Percentiles rank a stretch among this genome's conserved stretches.
Conservation (phyloP, 1,140 invertebrate species). For the Carposina sasakii region DNA sequence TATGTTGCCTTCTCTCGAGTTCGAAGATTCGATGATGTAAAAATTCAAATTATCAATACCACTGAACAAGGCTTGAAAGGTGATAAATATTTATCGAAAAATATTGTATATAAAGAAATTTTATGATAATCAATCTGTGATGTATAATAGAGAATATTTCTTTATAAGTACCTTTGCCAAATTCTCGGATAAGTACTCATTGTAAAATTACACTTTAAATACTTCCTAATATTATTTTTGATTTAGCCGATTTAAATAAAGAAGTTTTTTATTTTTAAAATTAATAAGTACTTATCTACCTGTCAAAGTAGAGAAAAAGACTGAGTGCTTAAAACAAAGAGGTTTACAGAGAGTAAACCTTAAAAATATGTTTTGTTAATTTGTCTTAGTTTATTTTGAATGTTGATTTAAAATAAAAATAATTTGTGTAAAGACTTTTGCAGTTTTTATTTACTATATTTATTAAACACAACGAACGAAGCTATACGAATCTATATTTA, state of each 20-base stretch:
- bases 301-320: no score
- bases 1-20: conserved; percentile 30
- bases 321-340: no score
- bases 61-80: conserved; percentile 26
- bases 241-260: no score
- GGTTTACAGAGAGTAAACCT: no score
- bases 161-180: no score
- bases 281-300: no score
- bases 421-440: conserved; percentile 16
- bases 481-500: conserved; percentile 9
- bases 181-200: no score
- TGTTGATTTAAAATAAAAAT: conserved; percentile 14
- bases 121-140: conserved; percentile 20
- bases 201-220: no score
- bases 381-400: conserved; percentile 15
- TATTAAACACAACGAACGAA: conserved; percentile 15
- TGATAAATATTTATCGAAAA: conserved; percentile 26
- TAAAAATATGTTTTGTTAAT: no score
- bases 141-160: conserved; percentile 19
- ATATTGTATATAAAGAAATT: conserved; percentile 27
- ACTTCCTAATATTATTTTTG: no score
- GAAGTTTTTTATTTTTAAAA: no score
- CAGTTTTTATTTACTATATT: conserved; percentile 16
- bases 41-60: conserved; percentile 28
- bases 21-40: conserved; percentile 21